A percentile compares a stretch with the other conserved stretches of the same genome.
Evolutionary conservation across 1,140 invertebrate genomes (phyloP).

Genomic region (Euglossa dilemma): DNA sequence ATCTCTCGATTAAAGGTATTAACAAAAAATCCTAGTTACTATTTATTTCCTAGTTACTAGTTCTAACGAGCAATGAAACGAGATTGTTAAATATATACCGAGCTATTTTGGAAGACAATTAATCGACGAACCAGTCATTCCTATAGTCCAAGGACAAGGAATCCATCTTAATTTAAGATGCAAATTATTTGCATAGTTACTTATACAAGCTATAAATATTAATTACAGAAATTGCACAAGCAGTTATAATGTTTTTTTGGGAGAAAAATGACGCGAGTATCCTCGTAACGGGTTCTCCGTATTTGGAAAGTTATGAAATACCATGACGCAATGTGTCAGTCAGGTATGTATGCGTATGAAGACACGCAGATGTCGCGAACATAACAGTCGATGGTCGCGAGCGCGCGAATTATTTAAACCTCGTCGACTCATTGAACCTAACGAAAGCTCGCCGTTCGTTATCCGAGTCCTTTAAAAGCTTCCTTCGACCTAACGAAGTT

Average conservation of each 20-base stretch:
- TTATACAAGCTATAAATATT: not conserved
- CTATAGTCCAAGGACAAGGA: not conserved
- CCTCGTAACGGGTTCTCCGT: too few relatives aligned
- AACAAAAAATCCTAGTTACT: too few relatives aligned
- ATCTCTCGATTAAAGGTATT: too few relatives aligned
- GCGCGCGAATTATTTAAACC: not conserved
- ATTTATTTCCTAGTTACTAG: too few relatives aligned
- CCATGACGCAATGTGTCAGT: slow-evolving; percentile 4
- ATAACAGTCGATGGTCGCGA: not conserved
- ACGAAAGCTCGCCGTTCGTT: slow-evolving; percentile 40
- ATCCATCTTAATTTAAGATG: slow-evolving; percentile 1
- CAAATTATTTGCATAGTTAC: not conserved
- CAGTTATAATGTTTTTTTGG: not conserved
- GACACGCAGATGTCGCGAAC: not conserved
- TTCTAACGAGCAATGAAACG: too few relatives aligned
- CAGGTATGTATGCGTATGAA: slow-evolving; percentile 17
- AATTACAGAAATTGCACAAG: not conserved
- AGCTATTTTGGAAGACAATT: not conserved
- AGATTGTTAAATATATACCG: too few relatives aligned
- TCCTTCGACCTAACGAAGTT: slow-evolving; percentile 46
- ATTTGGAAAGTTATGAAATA: not conserved
- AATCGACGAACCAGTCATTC: not conserved
- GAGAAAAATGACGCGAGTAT: not conserved
- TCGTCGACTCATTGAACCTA: slow-evolving; percentile 44
- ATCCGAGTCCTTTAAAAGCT: slow-evolving; percentile 65